Percentiles rank a stretch among this genome's conserved stretches.
Evolutionary conservation across 1,140 invertebrate genomes (phyloP).

Genomic region (Thaumetopoea pityocampa): DNA sequence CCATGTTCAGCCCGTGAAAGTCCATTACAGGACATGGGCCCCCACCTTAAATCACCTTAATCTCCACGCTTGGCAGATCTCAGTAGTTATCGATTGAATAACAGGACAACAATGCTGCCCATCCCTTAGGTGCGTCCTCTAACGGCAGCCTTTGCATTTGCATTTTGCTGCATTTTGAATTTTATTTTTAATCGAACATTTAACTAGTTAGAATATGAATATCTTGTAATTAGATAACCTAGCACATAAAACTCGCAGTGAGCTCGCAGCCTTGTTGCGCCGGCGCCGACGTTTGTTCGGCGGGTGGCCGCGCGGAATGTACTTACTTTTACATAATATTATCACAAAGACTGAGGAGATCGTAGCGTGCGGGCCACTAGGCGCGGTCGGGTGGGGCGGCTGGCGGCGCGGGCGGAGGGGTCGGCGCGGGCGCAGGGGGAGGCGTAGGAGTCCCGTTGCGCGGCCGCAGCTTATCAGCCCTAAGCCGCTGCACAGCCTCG

Average conservation of each 20-base stretch:
- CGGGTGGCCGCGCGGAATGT: constrained; percentile 41
- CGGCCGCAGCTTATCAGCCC: constrained; percentile 57
- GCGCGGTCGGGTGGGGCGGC: constrained; percentile 40
- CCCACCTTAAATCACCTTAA: too few species aligned
- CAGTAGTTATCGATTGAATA: too few species aligned
- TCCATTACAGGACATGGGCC: too few species aligned
- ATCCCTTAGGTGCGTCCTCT: too few species aligned
- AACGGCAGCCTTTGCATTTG: too few species aligned
- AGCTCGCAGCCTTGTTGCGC: constrained; percentile 16
- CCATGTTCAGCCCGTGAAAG: too few species aligned
- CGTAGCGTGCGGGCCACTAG: constrained; percentile 32
- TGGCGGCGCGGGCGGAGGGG: constrained; percentile 20
- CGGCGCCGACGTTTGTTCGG: constrained; percentile 15
- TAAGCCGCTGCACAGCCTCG: constrained; percentile 75
- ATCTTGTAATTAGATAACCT: too few species aligned
- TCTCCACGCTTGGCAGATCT: too few species aligned
- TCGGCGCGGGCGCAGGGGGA: constrained; percentile 32
- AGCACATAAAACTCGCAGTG: constrained; percentile 18
- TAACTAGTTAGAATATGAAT: too few species aligned
- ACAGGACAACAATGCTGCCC: too few species aligned
- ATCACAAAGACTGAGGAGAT: constrained; percentile 54
- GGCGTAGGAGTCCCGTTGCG: constrained; percentile 58
- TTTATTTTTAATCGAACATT: too few species aligned
- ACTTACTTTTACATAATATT: constrained; percentile 47
- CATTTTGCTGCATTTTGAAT: too few species aligned